Evolutionary conservation across 1,140 invertebrate genomes (phyloP).

Genomic region (Drosophila eugracilis): DNA sequence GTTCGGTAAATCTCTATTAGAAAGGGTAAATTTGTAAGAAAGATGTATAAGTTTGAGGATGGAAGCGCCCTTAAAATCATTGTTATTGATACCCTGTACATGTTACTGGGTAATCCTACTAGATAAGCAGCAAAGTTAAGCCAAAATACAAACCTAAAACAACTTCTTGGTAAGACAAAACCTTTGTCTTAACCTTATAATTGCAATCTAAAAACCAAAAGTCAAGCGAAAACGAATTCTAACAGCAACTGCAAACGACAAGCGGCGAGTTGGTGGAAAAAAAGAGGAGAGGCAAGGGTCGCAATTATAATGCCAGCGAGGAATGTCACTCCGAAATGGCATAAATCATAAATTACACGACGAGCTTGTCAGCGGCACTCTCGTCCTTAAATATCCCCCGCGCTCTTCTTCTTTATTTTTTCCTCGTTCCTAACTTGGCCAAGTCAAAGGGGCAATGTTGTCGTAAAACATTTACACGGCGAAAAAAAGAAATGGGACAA

Average conservation of each 20-base stretch:
- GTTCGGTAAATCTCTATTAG: too few relatives aligned
- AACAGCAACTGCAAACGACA: slow-evolving; percentile 27
- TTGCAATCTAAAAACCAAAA: slow-evolving; percentile 9
- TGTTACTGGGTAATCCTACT: too few relatives aligned
- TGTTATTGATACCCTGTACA: too few relatives aligned
- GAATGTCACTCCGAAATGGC: slow-evolving; percentile 64
- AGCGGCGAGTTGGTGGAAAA: neutral
- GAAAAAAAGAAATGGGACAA: slow-evolving; percentile 33
- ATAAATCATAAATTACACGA: slow-evolving; percentile 75
- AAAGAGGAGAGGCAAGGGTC: slow-evolving; percentile 1
- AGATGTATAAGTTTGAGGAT: too few relatives aligned
- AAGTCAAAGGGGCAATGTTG: slow-evolving; percentile 26
- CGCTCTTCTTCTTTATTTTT: neutral
- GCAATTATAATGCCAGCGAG: slow-evolving; percentile 57
- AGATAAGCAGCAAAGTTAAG: too few relatives aligned
- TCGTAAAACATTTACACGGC: slow-evolving; percentile 51
- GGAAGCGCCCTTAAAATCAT: too few relatives aligned
- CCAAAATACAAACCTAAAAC: too few relatives aligned
- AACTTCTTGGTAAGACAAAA: too few relatives aligned
- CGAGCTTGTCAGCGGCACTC: slow-evolving; percentile 67
- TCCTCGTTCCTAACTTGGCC: slow-evolving; percentile 3
- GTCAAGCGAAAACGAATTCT: slow-evolving; percentile 30
- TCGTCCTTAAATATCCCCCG: slow-evolving; percentile 22
- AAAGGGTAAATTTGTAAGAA: too few relatives aligned
- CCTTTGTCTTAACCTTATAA: slow-evolving; percentile 2